Conservation (phyloP, 1,140 invertebrate genomes). For the Panulirus ornatus region DNA sequence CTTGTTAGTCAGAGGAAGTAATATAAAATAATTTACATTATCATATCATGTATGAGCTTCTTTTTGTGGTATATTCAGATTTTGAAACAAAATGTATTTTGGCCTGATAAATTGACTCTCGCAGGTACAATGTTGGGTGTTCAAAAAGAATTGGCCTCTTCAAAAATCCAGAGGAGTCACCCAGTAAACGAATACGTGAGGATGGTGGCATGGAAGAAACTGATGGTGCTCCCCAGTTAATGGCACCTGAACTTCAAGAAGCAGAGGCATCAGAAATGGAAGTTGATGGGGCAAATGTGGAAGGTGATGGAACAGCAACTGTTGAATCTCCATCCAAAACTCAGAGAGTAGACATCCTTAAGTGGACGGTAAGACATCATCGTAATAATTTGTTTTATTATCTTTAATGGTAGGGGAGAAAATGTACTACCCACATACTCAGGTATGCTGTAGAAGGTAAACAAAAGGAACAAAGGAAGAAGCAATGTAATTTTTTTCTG, state of each 20-base stretch:
- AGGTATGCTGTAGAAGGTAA: too few relatives aligned
- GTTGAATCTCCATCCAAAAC: constrained; percentile 44
- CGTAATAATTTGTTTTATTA: not conserved
- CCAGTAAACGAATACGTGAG: constrained; percentile 66
- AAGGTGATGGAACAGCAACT: constrained; percentile 30
- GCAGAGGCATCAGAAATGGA: constrained; percentile 35
- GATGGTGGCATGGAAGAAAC: constrained; percentile 66
- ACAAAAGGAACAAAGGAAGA: too few relatives aligned
- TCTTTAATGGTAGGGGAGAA: not conserved
- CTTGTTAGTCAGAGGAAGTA: too few relatives aligned
- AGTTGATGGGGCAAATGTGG: constrained; percentile 42
- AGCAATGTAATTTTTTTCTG: too few relatives aligned
- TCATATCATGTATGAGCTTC: too few relatives aligned
- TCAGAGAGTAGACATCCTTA: constrained; percentile 66
- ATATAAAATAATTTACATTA: too few relatives aligned
- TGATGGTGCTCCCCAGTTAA: constrained; percentile 31
- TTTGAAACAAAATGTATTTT: too few relatives aligned
- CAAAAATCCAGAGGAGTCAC: constrained; percentile 72
- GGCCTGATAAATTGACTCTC: too few relatives aligned
- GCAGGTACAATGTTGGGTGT: constrained; percentile 79
- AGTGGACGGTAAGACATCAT: constrained; percentile 64
- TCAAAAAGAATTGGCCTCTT: constrained; percentile 78
- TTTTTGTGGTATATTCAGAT: too few relatives aligned
- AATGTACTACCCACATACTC: too few relatives aligned
- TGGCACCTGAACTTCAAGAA: constrained; percentile 44